Base-by-base conservation (phyloP, 2,888 invertebrate genomes). In the Nephrotoma guestfalica region DNA sequence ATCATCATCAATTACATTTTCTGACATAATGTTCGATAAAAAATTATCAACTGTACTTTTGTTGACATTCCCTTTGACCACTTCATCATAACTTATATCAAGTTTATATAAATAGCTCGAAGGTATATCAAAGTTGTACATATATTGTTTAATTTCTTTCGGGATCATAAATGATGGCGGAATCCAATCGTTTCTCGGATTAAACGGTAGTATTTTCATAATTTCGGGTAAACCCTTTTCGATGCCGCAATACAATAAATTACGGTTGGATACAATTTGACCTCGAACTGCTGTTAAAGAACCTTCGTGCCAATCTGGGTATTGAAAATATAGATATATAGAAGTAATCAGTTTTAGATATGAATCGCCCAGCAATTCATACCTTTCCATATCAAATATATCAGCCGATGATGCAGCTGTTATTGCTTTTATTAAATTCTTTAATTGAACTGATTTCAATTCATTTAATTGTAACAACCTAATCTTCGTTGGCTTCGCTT, bases 311-410 rank as follows among this genome's bases (percentile, higher is more conserved):
- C 93, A 94, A 0, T 91, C 90, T 0, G 94, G 93, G 90, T 94
- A 96, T 4, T 92, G 91, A 87, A 94, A 92, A 89, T 93, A 95
- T 41, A 97, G 92, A 90, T 93, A 95, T 0, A 96, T 91, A 0
- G 97, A 95, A 6, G 93, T 92, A 41, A 94, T 93, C 88, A 95
- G 94, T 91, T 98, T 98, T 2, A 98, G 91, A 89, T 95, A 96
- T 0, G 96, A 95, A 92, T 98, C 97, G 0, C 97, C 98, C 51
- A 98, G 93, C 0, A 96, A 95, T 91, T 98, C 97, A 47, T 96
- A 91, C 6, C 97, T 92, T 90, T 98, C 97, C 89, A 96, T 92
- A 90, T 96, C 95, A 86, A 96, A 94, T 71, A 94, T 93, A 90
- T 97, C 97, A 87, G 93, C 93, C 0, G 95, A 93, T 88, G 93